phyloP scores from a whole-genome alignment of 2,797 vertebrate species.

The Bufotes viridis region DNA sequence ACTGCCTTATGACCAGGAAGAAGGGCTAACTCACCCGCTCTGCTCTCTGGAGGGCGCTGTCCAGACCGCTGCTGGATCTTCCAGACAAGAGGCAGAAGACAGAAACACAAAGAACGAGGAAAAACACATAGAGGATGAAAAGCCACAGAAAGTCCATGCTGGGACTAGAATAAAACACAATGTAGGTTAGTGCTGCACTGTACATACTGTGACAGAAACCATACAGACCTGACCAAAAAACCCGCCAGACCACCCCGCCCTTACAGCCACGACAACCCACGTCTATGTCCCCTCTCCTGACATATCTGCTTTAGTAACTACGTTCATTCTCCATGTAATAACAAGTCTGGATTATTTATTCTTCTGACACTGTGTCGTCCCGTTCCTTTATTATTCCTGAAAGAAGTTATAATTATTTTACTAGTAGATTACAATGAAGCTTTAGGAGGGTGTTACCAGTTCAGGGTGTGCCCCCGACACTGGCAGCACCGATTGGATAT shows the following conservation, averaged over 20 bases:
- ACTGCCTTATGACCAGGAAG: not conserved
- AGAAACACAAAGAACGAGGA: conserved; percentile 73
- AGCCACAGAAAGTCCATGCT: conserved; percentile 91
- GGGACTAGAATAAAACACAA: conserved; percentile 35
- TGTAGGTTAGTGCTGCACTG: not conserved
- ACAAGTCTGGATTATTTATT: too few species aligned
- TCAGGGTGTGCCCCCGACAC: too few species aligned
- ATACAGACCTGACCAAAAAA: not conserved
- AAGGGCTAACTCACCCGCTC: conserved; percentile 31
- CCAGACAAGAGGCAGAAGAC: conserved; percentile 72
- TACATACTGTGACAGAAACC: not conserved
- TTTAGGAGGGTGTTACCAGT: too few species aligned
- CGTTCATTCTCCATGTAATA: too few species aligned
- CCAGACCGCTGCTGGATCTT: conserved; percentile 46
- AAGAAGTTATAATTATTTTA: too few species aligned
- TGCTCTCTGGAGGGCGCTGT: conserved; percentile 7
- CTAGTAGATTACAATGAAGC: too few species aligned
- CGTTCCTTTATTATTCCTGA: too few species aligned
- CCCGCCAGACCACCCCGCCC: not conserved
- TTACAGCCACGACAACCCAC: not conserved
- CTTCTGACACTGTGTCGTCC: too few species aligned
- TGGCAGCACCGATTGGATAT: too few species aligned
- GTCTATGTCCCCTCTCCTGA: not conserved
- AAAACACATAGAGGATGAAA: conserved; percentile 80
- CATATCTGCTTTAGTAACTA: too few species aligned